Evolutionary conservation across 2,888 invertebrate genomes (phyloP), one percentile per base, ranked within the genome.

Genomic region (Opisthograptis luteolata): DNA sequence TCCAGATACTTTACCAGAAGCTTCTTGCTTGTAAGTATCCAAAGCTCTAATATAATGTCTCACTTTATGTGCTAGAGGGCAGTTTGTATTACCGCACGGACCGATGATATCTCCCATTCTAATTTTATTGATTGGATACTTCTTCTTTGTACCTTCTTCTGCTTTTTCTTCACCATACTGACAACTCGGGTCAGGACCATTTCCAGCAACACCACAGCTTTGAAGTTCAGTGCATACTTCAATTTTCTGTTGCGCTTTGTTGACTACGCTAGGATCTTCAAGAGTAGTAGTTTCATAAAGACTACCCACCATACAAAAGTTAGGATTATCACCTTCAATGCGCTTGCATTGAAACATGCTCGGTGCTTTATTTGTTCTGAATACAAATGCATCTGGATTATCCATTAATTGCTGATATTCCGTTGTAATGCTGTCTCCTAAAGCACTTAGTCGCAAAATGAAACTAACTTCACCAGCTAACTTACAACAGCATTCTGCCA

Each of bases 31-130:
- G 43, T 90, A 90, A 3, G 71, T 65, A 1, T 86, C 82, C 31
- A 89, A 59, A 48, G 79, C 79, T 60, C 90, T 76, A 36, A 90
- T 81, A 49, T 89, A 90, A 6, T 64, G 76, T 62, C 67, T 85
- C 1, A 90, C 82, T 72, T 85, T 90, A 59, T 87, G 87, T 25
- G 89, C 88, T 55, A 90, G 66, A 25, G 77, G 65, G 62, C 90
- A 90, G 40, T 84, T 88, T 15, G 73, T 44, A 63, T 90, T 90
- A 34, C 90, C 90, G 66, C 90, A 90, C 1, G 90, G 89, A 2
- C 90, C 90, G 27, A 67, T 74, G 22, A 90, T 90, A 55, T 90
- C 89, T 44, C 90, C 89, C 88, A 90, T 90, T 60, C 79, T 79
- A 36, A 90, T 81, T 56, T 86, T 86, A 42, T 83, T 73, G 13